Conservation (phyloP, 2,888 invertebrate genomes). For the Tenthredo livida region DNA sequence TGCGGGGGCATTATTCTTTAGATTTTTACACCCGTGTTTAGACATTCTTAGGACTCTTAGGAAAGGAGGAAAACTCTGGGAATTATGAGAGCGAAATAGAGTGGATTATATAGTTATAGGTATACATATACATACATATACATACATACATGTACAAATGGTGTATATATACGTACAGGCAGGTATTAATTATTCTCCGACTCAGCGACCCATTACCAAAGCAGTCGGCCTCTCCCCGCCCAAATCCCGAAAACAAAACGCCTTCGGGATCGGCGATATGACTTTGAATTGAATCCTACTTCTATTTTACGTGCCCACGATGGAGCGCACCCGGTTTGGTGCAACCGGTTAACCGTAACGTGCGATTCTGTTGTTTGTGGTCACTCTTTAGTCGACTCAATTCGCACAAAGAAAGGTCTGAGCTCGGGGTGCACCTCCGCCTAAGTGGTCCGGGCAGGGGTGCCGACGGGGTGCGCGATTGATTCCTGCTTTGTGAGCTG, state of each 20-base stretch:
- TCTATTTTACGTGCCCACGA: conserved; percentile 60
- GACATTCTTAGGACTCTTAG: neutral
- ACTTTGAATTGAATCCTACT: conserved; percentile 66
- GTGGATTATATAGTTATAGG: neutral
- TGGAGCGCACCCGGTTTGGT: conserved; percentile 63
- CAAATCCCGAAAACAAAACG: conserved; percentile 76
- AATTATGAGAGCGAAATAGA: neutral
- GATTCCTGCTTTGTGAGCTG: conserved; percentile 41
- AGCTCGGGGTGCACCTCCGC: conserved; percentile 49
- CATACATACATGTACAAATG: neutral
- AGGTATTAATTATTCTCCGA: conserved; percentile 64
- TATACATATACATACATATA: neutral
- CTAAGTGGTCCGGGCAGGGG: conserved; percentile 48
- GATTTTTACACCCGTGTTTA: neutral
- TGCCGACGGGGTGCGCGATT: conserved; percentile 44
- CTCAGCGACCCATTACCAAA: conserved; percentile 75
- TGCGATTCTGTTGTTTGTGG: conserved; percentile 75
- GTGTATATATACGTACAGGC: neutral
- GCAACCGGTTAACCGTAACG: conserved; percentile 71
- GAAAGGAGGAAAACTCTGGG: neutral
- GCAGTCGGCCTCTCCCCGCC: conserved; percentile 76
- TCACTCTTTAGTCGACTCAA: conserved; percentile 68
- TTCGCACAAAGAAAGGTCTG: conserved; percentile 40
- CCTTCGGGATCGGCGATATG: conserved; percentile 72
- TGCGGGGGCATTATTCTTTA: neutral